Evolutionary conservation across 2,888 invertebrate genomes (phyloP).

Genomic region (Heterodera filipjevi): DNA sequence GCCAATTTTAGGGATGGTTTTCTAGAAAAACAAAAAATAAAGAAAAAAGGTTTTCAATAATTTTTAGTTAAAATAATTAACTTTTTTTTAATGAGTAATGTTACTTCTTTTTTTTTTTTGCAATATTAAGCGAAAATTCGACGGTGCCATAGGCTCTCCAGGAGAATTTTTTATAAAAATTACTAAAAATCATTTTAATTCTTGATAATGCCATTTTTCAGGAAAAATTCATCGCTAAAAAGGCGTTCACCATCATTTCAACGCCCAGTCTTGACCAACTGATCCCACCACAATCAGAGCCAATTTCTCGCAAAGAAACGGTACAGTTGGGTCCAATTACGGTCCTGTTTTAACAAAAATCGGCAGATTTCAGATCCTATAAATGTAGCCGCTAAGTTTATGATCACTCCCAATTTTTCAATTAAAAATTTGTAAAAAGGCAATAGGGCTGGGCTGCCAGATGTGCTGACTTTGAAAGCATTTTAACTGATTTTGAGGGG

Average conservation of each 20-base stretch:
- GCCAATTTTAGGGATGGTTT: background rate
- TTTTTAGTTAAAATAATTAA: no score
- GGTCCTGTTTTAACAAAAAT: background rate
- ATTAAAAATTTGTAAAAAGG: no score
- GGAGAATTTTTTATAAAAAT: background rate
- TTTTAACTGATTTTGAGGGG: no score
- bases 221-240: constrained; percentile 59
- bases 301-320: constrained; percentile 48
- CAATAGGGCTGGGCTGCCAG: no score
- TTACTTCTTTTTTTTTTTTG: background rate
- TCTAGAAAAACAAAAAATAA: background rate
- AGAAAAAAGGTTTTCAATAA: no score
- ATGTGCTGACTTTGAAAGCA: no score
- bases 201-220: constrained; percentile 33
- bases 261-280: constrained; percentile 46
- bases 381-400: no score
- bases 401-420: no score
- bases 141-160: no score
- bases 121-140: background rate
- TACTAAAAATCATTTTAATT: background rate
- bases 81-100: no score
- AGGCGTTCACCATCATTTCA: constrained; percentile 54
- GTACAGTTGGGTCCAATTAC: constrained; percentile 7
- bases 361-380: no score
- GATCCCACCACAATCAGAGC: constrained; percentile 50